phyloP scores from a whole-genome alignment of 1,140 invertebrate species.

The Sarcophaga peregrina region DNA sequence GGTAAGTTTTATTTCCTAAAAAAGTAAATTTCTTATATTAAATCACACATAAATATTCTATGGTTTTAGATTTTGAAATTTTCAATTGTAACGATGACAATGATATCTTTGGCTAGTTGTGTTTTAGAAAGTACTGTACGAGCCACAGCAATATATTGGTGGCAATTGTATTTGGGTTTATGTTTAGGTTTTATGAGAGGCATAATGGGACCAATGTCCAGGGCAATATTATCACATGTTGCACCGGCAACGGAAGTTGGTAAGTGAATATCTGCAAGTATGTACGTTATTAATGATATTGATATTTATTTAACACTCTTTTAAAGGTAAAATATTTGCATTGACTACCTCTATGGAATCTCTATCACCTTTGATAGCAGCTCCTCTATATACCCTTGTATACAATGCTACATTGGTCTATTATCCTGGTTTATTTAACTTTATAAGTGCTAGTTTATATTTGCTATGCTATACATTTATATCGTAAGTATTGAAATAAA shows the following conservation, averaged over 20 bases:
- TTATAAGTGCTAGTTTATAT: constrained; percentile 66
- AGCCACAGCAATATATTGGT: constrained; percentile 70
- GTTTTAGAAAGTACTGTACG: constrained; percentile 67
- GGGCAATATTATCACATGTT: constrained; percentile 75
- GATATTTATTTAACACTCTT: constrained; percentile 6
- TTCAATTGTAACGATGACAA: constrained; percentile 57
- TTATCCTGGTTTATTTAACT: constrained; percentile 71
- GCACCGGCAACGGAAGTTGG: constrained; percentile 74
- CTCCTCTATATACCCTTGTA: constrained; percentile 72
- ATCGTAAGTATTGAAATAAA: constrained; percentile 66
- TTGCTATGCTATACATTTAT: constrained; percentile 66
- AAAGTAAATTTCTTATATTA: background rate
- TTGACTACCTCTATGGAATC: constrained; percentile 74
- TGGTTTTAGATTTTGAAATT: constrained; percentile 51
- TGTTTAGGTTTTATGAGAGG: constrained; percentile 70
- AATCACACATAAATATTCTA: background rate
- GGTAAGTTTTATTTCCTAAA: background rate
- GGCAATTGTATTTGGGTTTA: constrained; percentile 73
- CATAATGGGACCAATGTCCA: constrained; percentile 72
- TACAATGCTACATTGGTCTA: constrained; percentile 70
- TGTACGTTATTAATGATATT: no score
- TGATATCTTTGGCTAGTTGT: constrained; percentile 61
- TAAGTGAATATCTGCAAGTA: constrained; percentile 65
- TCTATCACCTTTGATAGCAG: constrained; percentile 70
- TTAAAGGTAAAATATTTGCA: constrained; percentile 72